Conservation (phyloP, 2,797 vertebrate species). For the Varecia variegata region DNA sequence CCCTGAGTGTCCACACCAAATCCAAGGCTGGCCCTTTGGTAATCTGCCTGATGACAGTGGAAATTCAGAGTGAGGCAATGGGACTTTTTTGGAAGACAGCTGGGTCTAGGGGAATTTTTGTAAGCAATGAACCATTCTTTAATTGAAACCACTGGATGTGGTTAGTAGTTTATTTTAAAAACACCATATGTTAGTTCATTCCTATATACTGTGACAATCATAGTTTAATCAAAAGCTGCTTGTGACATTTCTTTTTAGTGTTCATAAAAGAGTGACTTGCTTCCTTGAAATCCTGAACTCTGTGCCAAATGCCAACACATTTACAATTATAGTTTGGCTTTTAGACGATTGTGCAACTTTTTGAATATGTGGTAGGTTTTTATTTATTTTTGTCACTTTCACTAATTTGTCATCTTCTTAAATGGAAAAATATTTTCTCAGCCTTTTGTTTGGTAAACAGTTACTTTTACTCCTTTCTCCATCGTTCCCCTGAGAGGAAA, state of each 20-base stretch:
- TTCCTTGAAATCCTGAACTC: conserved; percentile 67
- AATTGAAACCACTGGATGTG: conserved; percentile 79
- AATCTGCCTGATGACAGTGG: conserved; percentile 57
- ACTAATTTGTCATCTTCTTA: conserved; percentile 69
- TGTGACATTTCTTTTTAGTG: conserved; percentile 64
- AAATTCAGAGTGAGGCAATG: conserved; percentile 63
- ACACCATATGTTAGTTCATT: conserved; percentile 74
- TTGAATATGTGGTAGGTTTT: conserved; percentile 66
- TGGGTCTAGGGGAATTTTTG: conserved; percentile 70
- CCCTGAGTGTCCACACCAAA: not conserved
- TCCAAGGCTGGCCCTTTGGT: not conserved
- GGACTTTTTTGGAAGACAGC: conserved; percentile 72
- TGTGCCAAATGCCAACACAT: conserved; percentile 53
- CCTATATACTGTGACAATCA: conserved; percentile 68
- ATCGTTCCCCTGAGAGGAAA: conserved; percentile 61
- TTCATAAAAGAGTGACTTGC: conserved; percentile 54
- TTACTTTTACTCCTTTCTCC: conserved; percentile 59
- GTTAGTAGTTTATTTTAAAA: conserved; percentile 78
- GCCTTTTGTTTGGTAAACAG: conserved; percentile 69
- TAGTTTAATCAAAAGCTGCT: conserved; percentile 68
- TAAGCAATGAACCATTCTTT: conserved; percentile 73
- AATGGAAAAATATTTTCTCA: conserved; percentile 64
- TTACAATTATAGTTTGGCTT: conserved; percentile 57
- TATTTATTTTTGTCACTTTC: conserved; percentile 75
- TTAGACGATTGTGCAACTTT: conserved; percentile 39